Base-by-base conservation (phyloP, 2,888 invertebrate species). In the Parelbella ahira region DNA sequence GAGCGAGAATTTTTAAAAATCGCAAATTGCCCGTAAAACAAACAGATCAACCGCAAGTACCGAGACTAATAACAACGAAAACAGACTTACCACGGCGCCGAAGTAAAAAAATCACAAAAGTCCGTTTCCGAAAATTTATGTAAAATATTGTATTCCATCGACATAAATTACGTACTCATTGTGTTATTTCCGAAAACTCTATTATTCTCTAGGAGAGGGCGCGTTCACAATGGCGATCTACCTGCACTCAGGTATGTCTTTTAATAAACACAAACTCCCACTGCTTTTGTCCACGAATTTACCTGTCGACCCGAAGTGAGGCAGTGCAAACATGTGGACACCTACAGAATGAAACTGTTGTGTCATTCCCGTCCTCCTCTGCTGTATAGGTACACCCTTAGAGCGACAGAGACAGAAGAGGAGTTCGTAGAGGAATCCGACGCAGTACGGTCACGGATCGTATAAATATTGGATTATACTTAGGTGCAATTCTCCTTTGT, bases 401-500 rank as follows among this genome's bases (percentile, higher is more conserved):
- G 53, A 44, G 37, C 20, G 37, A 58, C 38, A 57, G 54, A 50
- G 66, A 68, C 33, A 39, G 43, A 15, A 7, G 27, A 48, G 46
- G 51, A 47, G 53, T 54, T 49, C 51, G 50, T 52, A 50, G 48
- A 48, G 50, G 51, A 48, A 51, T 53, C 52, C 50, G 45, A 54
- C 65, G 65, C 63, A 67, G 67, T 60, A 64, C 70, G 76, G 75
- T 77, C 79, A 79, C 74, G 69, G 66, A 71, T 68, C 75, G 67
- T 76, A 84, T 84, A 82, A 82, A 84, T 83, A 86, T 86, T 86
- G 86, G 86, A 84, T 86, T 86, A 86, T 81, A 78, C 64, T 84
- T 76, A 81, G 81, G 80, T 76, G 82, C 80, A 81, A 82, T 84
- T 81, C 81, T 72, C 59, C 60, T 68, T 65, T 71, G 79, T 79